Evolutionary conservation across 2,113 vertebrate species (phyloP).

Genomic region (Eulemur macaco): DNA sequence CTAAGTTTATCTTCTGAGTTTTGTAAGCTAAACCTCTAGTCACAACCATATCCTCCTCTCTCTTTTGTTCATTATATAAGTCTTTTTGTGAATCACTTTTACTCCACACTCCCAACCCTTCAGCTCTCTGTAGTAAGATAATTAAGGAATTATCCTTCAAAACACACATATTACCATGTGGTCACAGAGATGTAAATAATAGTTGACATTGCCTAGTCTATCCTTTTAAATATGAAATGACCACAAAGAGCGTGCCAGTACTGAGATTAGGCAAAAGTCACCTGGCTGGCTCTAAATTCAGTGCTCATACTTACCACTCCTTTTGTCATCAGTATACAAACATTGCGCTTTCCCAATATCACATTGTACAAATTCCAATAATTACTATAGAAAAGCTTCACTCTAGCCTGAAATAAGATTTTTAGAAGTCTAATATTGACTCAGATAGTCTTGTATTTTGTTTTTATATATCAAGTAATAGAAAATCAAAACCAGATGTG

Average conservation of each 20-base stretch:
- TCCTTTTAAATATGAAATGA: not conserved
- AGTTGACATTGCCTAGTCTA: not conserved
- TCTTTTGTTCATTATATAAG: constrained; percentile 3
- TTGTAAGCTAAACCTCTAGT: not conserved
- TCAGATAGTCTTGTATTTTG: not conserved
- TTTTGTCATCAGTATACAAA: not conserved
- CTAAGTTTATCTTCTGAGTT: not conserved
- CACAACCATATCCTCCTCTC: not conserved
- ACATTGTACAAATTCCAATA: not conserved
- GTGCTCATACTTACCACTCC: not conserved
- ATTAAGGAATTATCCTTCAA: constrained; percentile 6
- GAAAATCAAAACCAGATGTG: not conserved
- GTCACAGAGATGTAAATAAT: not conserved
- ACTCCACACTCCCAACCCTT: not conserved
- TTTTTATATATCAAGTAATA: not conserved
- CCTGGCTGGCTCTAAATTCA: not conserved
- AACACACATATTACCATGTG: not conserved
- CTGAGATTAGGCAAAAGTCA: not conserved
- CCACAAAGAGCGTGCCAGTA: not conserved
- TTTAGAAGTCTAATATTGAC: not conserved
- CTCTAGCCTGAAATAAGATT: not conserved
- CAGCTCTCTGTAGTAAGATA: not conserved
- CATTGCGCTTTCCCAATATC: not conserved
- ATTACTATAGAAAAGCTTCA: not conserved
- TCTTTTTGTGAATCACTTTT: not conserved